Conservation (phyloP, 2,113 vertebrate genomes). For the Scartelaos histophorus region DNA sequence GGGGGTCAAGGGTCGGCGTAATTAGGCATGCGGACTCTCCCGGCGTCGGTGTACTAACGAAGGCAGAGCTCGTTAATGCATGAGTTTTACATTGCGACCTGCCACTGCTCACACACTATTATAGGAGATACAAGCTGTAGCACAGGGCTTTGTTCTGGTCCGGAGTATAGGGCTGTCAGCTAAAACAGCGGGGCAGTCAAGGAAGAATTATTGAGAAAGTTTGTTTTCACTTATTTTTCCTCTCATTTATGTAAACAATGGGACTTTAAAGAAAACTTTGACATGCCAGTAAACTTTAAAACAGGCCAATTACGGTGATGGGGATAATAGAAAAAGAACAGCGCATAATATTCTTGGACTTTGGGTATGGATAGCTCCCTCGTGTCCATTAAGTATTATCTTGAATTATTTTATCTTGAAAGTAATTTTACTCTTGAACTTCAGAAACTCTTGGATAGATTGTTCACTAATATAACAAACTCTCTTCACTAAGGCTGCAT, state of each 20-base stretch:
- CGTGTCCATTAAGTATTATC: background rate
- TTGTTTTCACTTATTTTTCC: background rate
- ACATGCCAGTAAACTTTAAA: background rate
- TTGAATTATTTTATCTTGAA: background rate
- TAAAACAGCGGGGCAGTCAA: slow-evolving; percentile 27
- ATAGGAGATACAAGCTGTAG: slow-evolving; percentile 24
- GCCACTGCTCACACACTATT: slow-evolving; percentile 56
- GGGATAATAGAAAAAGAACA: slow-evolving; percentile 1
- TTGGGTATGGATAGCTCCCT: background rate
- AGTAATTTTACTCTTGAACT: background rate
- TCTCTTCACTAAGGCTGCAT: background rate
- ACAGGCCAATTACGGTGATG: slow-evolving; percentile 1
- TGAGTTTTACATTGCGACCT: slow-evolving; percentile 72
- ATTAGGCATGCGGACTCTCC: slow-evolving; percentile 72
- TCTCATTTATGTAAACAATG: slow-evolving; percentile 2
- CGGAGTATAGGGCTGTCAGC: slow-evolving; percentile 57
- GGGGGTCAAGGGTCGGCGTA: slow-evolving; percentile 64
- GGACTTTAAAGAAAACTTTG: background rate
- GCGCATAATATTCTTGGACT: background rate
- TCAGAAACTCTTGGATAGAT: background rate
- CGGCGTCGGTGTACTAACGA: slow-evolving; percentile 63
- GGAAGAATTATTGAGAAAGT: background rate
- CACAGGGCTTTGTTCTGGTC: slow-evolving; percentile 54
- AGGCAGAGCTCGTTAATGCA: slow-evolving; percentile 73
- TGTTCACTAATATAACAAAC: background rate